phyloP scores from a whole-genome alignment of 2,888 invertebrate genomes.

The Bimastos eiseni region DNA sequence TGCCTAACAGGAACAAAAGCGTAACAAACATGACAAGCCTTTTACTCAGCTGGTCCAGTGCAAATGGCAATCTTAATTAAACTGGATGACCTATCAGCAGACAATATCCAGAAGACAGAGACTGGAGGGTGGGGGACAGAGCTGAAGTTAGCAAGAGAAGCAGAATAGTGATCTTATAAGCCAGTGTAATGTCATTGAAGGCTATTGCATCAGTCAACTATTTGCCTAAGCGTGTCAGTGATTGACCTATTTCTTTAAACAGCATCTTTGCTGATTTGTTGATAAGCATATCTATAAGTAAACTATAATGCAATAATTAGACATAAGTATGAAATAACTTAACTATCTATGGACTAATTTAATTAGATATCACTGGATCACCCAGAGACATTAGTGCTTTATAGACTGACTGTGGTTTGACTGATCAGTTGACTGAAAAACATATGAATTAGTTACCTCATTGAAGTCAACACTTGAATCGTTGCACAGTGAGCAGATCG shows the following conservation, averaged over 20 bases:
- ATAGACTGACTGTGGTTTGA: not conserved
- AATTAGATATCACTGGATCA: not conserved
- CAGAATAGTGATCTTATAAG: not conserved
- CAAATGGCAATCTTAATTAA: not conserved
- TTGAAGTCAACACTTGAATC: slow-evolving; percentile 99
- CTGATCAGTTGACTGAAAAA: not conserved
- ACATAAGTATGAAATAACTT: too few species aligned
- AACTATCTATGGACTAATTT: too few species aligned
- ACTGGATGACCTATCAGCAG: not conserved
- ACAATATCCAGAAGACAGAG: not conserved
- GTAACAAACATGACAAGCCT: too few species aligned
- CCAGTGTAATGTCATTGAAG: not conserved
- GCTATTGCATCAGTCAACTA: not conserved
- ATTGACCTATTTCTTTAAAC: too few species aligned
- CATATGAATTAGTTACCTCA: slow-evolving; percentile 67
- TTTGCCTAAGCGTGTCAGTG: not conserved
- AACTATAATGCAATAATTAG: too few species aligned
- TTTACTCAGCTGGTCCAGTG: not conserved
- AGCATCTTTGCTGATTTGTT: too few species aligned
- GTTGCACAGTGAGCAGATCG: slow-evolving; percentile 98
- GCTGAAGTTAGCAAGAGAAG: not conserved
- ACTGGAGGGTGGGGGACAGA: too few species aligned
- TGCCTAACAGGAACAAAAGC: slow-evolving; percentile 68
- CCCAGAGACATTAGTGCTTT: not conserved
- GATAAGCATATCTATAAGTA: too few species aligned